Evolutionary conservation across 2,113 vertebrate genomes (phyloP).

Genomic region (Cygnus atratus): DNA sequence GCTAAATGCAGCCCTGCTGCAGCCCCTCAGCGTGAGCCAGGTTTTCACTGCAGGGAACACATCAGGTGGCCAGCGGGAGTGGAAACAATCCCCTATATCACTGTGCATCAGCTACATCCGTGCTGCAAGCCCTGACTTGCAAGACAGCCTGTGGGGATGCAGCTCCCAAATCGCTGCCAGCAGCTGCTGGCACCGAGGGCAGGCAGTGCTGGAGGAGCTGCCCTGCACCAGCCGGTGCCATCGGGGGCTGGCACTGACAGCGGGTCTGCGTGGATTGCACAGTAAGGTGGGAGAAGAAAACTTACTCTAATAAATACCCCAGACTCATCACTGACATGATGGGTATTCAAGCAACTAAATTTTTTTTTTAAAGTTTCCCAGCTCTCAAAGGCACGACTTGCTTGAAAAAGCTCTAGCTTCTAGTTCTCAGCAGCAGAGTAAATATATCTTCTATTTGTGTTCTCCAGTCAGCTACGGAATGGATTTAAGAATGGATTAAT

Average conservation of each 20-base stretch:
- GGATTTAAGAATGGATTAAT: neutral
- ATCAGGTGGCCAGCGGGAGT: neutral
- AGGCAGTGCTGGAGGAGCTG: accelerated
- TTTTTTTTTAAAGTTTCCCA: neutral
- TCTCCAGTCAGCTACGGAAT: neutral
- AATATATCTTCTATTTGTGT: neutral
- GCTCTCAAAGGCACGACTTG: neutral
- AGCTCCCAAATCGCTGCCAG: neutral
- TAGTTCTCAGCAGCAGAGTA: neutral
- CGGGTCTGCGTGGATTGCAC: neutral
- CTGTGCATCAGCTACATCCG: neutral
- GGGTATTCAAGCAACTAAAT: neutral
- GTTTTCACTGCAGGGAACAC: neutral
- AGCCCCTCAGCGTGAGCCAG: neutral
- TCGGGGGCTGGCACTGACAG: neutral
- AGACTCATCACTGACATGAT: neutral
- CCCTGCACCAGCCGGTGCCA: neutral
- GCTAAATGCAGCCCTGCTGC: neutral
- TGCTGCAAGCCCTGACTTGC: neutral
- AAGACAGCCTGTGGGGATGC: neutral
- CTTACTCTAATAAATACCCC: neutral
- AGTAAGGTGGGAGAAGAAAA: neutral
- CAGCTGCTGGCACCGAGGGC: neutral
- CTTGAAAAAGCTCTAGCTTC: neutral
- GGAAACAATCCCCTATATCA: neutral